Conservation (phyloP, 2,888 invertebrate genomes). For the Limnephilus marmoratus region DNA sequence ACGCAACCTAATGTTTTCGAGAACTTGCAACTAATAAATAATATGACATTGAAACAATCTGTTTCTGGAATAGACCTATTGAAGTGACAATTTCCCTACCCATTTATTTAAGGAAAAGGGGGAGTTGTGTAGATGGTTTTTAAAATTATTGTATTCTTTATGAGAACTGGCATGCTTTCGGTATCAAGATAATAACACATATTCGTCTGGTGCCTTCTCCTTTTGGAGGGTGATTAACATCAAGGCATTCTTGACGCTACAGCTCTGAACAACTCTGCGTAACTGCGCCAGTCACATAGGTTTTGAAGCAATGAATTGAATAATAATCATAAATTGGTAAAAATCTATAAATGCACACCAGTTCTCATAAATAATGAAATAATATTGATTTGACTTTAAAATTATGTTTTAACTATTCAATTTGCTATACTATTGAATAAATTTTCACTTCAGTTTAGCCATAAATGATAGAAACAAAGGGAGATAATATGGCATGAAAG, state of each 20-base stretch:
- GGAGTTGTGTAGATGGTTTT: neutral
- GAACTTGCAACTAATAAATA: too few relatives aligned
- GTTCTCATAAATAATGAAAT: neutral
- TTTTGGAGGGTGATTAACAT: neutral
- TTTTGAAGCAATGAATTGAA: neutral
- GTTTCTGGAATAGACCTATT: neutral
- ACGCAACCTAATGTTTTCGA: too few relatives aligned
- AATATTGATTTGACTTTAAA: neutral
- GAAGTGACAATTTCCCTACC: neutral
- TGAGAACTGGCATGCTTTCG: neutral
- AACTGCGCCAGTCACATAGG: too few relatives aligned
- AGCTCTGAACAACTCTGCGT: neutral
- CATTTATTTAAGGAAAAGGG: neutral
- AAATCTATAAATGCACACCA: neutral
- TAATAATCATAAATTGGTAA: neutral
- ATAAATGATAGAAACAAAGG: neutral
- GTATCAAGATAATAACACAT: neutral
- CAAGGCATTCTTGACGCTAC: neutral
- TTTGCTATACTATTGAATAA: neutral
- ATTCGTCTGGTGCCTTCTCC: neutral
- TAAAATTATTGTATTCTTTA: neutral
- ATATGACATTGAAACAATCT: too few relatives aligned
- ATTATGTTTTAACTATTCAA: neutral
- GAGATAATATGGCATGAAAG: too few relatives aligned
- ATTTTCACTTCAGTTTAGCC: neutral